Base-by-base conservation (phyloP, 2,888 invertebrate genomes). In the Drosophila hamatofila region DNA sequence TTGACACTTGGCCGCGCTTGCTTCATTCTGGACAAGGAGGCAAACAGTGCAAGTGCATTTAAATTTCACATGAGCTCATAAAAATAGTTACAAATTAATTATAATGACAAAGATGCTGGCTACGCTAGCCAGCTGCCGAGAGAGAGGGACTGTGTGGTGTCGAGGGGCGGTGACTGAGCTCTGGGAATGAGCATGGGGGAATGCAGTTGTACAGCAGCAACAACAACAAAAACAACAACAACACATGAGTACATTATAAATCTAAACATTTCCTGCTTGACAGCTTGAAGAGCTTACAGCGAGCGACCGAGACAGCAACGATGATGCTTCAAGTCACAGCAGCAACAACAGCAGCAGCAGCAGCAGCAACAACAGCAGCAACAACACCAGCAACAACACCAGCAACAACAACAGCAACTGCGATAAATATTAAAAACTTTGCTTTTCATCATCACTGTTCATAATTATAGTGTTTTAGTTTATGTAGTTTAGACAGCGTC, bases 61-160 rank as follows among this genome's bases (percentile, higher is more conserved):
- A 84, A 84, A 84, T 89, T 84, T 88, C 83, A 76, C 88, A 89
- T 84, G 90, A 84, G 84, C 88, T 89, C 84, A 85, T 88, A 85
- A 88, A 85, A 90, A 89, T 86, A 88, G 87, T 86, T 88, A 90
- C 89, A 90, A 86, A 86, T 86, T 86, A 86, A 90, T 85, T 85
- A 85, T 85, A 90, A 90, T 90, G 85, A 80, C 84, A 84, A 85
- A 88, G 66, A 81, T 55, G 58, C 59, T 68, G 69, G 57, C 64
- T 60, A 23, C 39, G 18, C 42, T 21, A 16, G 35, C 16, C 14
- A 35, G 16, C 2, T 23, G 44, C 23, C 14, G 7, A 12, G 23
- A 3, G 21, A 42, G 23, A 8, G 44, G 8, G 16, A 23, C 14
- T 1, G 16, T 2, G 46, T 7, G 23, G 41, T 16, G 18, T 35